Conservation (phyloP, 2,797 vertebrate species). For the Anguilla megastoma region DNA sequence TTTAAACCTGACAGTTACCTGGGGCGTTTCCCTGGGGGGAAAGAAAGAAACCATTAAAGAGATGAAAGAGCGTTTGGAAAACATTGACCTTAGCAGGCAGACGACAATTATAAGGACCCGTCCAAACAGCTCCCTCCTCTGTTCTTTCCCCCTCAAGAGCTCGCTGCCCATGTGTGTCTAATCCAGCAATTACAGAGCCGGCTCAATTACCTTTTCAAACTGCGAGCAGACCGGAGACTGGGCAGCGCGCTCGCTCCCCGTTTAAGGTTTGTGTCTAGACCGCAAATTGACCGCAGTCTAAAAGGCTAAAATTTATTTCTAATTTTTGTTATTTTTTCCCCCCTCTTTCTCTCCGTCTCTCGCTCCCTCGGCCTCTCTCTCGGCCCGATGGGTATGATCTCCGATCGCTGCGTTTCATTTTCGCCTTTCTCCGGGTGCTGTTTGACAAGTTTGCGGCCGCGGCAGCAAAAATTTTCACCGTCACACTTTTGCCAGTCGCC, state of each 20-base stretch:
- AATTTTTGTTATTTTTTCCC: conserved; percentile 49
- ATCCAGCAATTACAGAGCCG: conserved; percentile 85
- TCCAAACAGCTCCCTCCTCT: conserved; percentile 73
- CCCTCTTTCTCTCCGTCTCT: conserved; percentile 8
- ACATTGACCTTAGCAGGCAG: conserved; percentile 76
- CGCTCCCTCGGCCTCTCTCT: not conserved
- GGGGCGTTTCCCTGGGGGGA: conserved; percentile 71
- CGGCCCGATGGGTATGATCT: conserved; percentile 32
- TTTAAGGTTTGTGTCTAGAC: conserved; percentile 82
- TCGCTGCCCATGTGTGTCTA: conserved; percentile 84
- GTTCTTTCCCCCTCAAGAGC: conserved; percentile 70
- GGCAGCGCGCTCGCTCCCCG: conserved; percentile 69
- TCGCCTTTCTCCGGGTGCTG: conserved; percentile 27
- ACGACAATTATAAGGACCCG: conserved; percentile 83
- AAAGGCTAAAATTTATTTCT: conserved; percentile 78
- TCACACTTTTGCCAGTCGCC: not conserved
- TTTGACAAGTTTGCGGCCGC: conserved; percentile 35
- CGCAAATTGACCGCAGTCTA: conserved; percentile 83
- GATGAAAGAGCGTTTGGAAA: conserved; percentile 86
- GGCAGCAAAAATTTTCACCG: conserved; percentile 7
- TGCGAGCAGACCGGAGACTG: conserved; percentile 81
- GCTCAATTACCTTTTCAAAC: conserved; percentile 86
- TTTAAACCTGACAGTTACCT: conserved; percentile 83
- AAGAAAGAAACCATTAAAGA: conserved; percentile 82
- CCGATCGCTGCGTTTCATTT: conserved; percentile 18